Conservation (phyloP, 1,140 invertebrate species). For the Pachypeltis micranthus region DNA sequence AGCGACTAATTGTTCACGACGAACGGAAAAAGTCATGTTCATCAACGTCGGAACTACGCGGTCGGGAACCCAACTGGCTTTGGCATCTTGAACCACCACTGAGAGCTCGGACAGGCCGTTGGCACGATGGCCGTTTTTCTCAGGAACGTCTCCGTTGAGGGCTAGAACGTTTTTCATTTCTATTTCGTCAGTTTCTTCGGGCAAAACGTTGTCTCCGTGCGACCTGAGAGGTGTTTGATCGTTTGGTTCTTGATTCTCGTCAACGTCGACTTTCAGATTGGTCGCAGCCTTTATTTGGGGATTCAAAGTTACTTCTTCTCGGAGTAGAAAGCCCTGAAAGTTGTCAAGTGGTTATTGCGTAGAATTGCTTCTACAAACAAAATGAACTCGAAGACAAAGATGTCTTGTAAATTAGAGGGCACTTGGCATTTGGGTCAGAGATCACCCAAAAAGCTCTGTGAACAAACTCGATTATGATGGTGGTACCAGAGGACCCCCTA, state of each 20-base stretch:
- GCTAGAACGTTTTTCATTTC: background rate
- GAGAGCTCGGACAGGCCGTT: background rate
- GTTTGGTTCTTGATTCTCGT: background rate
- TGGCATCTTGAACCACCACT: conserved; percentile 39
- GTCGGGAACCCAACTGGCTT: conserved; percentile 46
- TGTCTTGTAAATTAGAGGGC: no score
- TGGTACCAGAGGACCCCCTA: no score
- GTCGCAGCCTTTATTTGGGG: no score
- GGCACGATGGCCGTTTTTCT: background rate
- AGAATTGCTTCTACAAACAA: background rate
- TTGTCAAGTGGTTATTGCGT: background rate
- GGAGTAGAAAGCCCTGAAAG: background rate
- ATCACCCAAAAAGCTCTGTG: no score
- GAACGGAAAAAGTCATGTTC: conserved; percentile 46
- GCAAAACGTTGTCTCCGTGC: background rate
- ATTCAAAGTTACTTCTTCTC: no score
- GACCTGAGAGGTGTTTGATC: background rate
- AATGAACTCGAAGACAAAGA: no score
- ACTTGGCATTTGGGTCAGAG: no score
- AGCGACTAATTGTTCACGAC: conserved; percentile 51
- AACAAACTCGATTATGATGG: no score
- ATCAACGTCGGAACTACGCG: conserved; percentile 46
- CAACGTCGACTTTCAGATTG: background rate
- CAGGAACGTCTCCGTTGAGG: background rate
- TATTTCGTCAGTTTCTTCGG: background rate